phyloP scores from a whole-genome alignment of 2,797 vertebrate species.

The Phrynocephalus vlangalii region DNA sequence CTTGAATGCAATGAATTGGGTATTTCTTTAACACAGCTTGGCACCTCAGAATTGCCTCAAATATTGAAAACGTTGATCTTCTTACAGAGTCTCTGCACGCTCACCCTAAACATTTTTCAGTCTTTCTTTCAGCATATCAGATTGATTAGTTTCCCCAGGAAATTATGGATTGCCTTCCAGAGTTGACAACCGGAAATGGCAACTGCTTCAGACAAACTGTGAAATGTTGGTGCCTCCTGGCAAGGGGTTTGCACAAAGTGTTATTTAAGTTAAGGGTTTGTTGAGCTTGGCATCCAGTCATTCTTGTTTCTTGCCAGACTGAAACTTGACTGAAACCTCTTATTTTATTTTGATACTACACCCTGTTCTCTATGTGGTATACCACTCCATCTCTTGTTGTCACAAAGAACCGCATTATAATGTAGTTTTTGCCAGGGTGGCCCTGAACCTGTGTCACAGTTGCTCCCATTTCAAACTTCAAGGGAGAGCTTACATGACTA shows the following conservation, averaged over 20 bases:
- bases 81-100: background rate
- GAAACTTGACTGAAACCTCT: slow-evolving; percentile 16
- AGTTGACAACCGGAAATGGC: slow-evolving; percentile 19
- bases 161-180: slow-evolving; percentile 11
- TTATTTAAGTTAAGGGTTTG: slow-evolving; percentile 8
- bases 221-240: background rate
- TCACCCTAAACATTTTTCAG: slow-evolving; percentile 3
- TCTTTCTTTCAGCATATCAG: fast-evolving
- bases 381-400: background rate
- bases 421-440: background rate
- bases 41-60: slow-evolving; percentile 30
- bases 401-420: background rate
- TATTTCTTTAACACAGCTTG: slow-evolving; percentile 47
- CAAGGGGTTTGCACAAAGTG: slow-evolving; percentile 3
- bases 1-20: slow-evolving; percentile 46
- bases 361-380: background rate
- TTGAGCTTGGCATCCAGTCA: slow-evolving; percentile 25
- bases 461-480: background rate
- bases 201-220: slow-evolving; percentile 25
- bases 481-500: background rate
- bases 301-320: slow-evolving; percentile 3
- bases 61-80: slow-evolving; percentile 28
- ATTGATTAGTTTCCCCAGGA: background rate
- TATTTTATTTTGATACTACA: slow-evolving; percentile 22
- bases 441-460: background rate